These are phyloP conservation scores for Indri indri DNA, from an alignment of 2,113 vertebrate species.

Conservation along the genomic window DNA sequence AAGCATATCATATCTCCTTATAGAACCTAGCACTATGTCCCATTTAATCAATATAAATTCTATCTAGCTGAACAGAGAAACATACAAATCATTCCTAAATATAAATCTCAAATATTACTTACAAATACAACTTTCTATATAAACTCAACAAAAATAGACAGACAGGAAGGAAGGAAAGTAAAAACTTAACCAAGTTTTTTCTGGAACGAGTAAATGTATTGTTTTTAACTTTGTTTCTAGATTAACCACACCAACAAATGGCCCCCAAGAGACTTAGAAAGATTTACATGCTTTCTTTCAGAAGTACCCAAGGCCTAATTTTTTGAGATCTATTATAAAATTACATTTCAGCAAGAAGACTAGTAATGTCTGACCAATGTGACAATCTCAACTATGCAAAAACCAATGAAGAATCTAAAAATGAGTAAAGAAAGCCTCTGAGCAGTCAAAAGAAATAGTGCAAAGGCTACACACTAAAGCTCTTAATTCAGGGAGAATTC, in stretches of 20 bases:
- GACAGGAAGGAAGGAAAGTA: not conserved
- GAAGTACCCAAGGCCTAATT: not conserved
- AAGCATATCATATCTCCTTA: not conserved
- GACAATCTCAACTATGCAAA: constrained; percentile 27
- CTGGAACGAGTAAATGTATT: not conserved
- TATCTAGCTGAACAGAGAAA: not conserved
- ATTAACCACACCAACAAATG: not conserved
- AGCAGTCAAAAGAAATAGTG: not conserved
- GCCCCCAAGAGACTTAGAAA: not conserved
- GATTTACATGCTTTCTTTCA: not conserved
- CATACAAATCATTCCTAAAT: not conserved
- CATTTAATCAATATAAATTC: not conserved
- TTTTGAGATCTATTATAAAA: constrained; percentile 29
- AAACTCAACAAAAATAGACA: not conserved
- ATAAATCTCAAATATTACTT: constrained; percentile 20
- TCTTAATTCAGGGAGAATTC: constrained; percentile 46
- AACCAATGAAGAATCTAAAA: constrained; percentile 37
- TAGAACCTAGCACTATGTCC: not conserved
- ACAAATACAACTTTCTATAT: constrained; percentile 29
- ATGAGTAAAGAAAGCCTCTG: not conserved
- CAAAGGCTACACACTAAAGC: not conserved
- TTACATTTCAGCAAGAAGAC: constrained; percentile 24
- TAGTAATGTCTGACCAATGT: not conserved
- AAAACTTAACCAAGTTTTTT: constrained; percentile 5
- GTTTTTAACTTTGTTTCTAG: constrained; percentile 14